A percentile compares a stretch with the other conserved stretches of the same genome.
phyloP scores from a whole-genome alignment of 2,888 invertebrate genomes.

The Tipula helvola region DNA sequence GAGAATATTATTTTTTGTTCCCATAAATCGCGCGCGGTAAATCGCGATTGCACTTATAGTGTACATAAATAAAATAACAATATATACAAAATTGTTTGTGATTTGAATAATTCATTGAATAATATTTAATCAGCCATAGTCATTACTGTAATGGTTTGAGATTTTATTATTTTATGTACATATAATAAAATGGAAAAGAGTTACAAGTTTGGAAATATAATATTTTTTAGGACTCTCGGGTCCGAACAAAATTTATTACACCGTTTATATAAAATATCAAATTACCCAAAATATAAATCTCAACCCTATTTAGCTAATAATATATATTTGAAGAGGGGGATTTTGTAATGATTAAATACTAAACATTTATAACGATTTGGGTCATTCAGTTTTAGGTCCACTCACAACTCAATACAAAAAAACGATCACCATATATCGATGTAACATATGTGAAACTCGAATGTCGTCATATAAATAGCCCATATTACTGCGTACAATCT shows the following conservation, averaged over 20 bases:
- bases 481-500: neutral
- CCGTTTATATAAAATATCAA: neutral
- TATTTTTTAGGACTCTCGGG: neutral
- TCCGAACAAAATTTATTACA: neutral
- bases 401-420: neutral
- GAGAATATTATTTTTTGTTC: neutral
- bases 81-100: neutral
- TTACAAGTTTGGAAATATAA: neutral
- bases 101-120: neutral
- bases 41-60: neutral
- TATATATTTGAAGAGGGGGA: neutral
- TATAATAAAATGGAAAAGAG: too few relatives aligned
- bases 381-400: neutral
- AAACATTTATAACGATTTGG: neutral
- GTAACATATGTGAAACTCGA: neutral
- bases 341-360: neutral
- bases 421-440: neutral
- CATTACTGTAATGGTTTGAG: neutral
- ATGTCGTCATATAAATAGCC: neutral
- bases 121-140: neutral
- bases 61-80: neutral
- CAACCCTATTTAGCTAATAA: neutral
- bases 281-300: neutral
- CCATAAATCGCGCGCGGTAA: neutral
- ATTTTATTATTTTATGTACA: neutral